Conservation (phyloP, 2,113 vertebrate species). For the Turdus rufiventris region DNA sequence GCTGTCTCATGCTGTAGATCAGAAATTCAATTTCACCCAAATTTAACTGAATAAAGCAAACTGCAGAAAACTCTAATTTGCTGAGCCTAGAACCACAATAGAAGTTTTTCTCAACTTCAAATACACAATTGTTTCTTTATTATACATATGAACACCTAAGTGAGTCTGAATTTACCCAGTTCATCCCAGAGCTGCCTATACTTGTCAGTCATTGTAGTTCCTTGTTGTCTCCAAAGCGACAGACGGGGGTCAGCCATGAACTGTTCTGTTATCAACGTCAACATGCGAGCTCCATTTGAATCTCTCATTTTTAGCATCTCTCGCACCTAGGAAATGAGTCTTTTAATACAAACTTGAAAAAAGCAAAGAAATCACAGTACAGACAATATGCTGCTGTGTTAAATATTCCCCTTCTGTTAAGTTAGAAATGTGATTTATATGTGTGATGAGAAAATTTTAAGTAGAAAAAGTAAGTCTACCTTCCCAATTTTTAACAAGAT, state of each 20-base stretch:
- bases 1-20: not conserved
- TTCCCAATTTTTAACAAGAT: not conserved
- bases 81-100: not conserved
- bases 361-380: not conserved
- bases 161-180: constrained; percentile 73
- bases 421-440: not conserved
- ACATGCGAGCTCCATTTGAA: constrained; percentile 93
- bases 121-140: not conserved
- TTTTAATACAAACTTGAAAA: constrained; percentile 39
- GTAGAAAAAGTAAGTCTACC: not conserved
- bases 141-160: not conserved
- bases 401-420: not conserved
- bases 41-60: not conserved
- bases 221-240: constrained; percentile 91
- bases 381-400: not conserved
- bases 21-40: not conserved
- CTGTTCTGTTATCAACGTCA: constrained; percentile 94
- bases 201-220: constrained; percentile 95
- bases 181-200: constrained; percentile 96
- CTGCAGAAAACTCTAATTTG: not conserved
- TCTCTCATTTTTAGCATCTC: constrained; percentile 98
- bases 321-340: constrained; percentile 79
- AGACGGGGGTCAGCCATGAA: constrained; percentile 95
- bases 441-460: not conserved
- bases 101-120: not conserved